Base-by-base conservation (phyloP, 2,888 invertebrate genomes). In the Notocelia uddmanniana region DNA sequence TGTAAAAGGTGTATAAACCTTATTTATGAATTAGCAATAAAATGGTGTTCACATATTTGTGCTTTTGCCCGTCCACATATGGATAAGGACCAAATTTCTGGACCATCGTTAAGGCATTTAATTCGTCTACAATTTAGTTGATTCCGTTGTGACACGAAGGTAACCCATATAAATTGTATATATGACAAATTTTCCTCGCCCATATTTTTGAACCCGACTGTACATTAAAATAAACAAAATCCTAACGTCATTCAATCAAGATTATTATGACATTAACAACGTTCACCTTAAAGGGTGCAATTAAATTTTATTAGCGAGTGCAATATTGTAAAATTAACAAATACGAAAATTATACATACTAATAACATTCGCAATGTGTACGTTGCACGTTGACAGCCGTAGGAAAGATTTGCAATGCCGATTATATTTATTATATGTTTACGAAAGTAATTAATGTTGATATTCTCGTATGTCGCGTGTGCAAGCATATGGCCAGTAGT, bases 341-440 rank as follows among this genome's bases (percentile, higher is more conserved):
- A 83, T 81, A 78, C 69, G 79, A 79, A 76, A 81, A 83, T 81
- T 82, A 80, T 79, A 75, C 77, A 80, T 79, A 75, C 77, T 75
- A 75, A 70, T 54, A 64, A 79, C 74, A 78, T 73, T 60, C 55
- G 41, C 58, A 68, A 74, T 71, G 71, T 52, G 45, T 48, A 41
- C 19, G 67, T 71, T 71, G 60, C 60, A 67, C 60, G 67, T 41
- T 67, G 67, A 66, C 71, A 60, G 59, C 26, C 19, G 58, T 60
- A 59, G 59, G 68, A 59, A 52, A 54, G 60, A 67, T 60, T 67
- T 67, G 71, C 67, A 71, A 71, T 67, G 60, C 59, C 71, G 66
- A 60, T 71, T 71, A 71, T 67, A 71, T 67, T 71, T 67, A 71
- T 67, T 71, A 63, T 60, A 54, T 31, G 71, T 31, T 60, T 71